Evolutionary conservation across 2,888 invertebrate genomes (phyloP), one percentile per base, ranked within the genome.

Genomic region (Linnaemya tessellans): DNA sequence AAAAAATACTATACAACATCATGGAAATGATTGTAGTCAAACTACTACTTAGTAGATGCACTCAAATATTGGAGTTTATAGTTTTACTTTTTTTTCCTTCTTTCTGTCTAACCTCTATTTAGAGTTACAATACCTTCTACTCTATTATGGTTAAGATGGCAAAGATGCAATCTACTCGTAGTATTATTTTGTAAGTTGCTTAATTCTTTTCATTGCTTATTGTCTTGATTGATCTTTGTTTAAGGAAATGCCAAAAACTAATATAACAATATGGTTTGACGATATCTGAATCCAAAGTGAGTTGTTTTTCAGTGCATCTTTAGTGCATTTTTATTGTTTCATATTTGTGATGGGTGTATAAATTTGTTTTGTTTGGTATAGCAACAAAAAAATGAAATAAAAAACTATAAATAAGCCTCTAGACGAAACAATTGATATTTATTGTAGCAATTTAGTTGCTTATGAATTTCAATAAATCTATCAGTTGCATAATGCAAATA

Each of bases 1-100:
- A 74, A 58, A 74, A 81, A 56, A 51, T 9, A 54, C 20, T 22
- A 2, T 71, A 54, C 73, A 60, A 62, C 67, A 84, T 54, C 67
- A 54, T 54, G 30, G 70, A 81, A 78, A 81, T 74, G 84, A 84
- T 84, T 81, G 80, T 80, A 84, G 84, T 81, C 84, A 78, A 84
- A 80, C 84, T 67, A 84, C 80, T 84, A 60, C 70, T 74, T 73
- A 38, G 60, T 41, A 74, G 64, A 64, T 54, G 68, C 58, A 41
- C 71, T 58, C 70, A 54, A 70, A 70, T 35, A 56, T 56, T 67
- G 18, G 41, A 65, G 51, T 64, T 51, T 68, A 43, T 8, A 20
- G 35, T 64, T 51, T 62, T 43, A 20, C 64, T 75, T 75, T 10
- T 41, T 56, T 56, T 0, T 3, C 15, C 30, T 64, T 10, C 13